Percentiles rank a stretch among this genome's conserved stretches.
Conservation (phyloP, 2,113 vertebrate species). For the Osmerus mordax region DNA sequence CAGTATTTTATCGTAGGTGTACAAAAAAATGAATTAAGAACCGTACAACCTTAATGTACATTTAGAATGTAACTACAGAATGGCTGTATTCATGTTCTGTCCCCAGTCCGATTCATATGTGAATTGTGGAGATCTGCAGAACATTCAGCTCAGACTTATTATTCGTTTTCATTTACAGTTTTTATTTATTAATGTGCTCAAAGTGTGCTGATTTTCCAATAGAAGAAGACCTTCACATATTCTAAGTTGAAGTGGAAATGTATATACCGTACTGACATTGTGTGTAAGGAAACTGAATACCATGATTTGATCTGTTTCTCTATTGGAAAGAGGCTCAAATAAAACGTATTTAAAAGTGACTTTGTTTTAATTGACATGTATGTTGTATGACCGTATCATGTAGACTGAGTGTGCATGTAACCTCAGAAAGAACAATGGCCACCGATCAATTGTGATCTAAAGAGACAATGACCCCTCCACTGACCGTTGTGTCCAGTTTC, state of each 20-base stretch:
- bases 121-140: not conserved
- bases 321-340: too few species aligned
- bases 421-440: too few species aligned
- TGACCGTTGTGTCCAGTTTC: too few species aligned
- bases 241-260: slow-evolving; percentile 12
- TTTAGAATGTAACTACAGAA: not conserved
- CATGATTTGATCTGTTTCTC: slow-evolving; percentile 33
- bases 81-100: slow-evolving; percentile 5
- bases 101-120: not conserved
- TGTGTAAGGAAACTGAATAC: slow-evolving; percentile 15
- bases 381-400: too few species aligned
- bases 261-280: slow-evolving; percentile 30
- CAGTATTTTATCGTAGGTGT: not conserved
- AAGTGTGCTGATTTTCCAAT: slow-evolving; percentile 23
- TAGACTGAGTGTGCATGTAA: too few species aligned
- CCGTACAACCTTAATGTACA: not conserved
- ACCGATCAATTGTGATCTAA: too few species aligned
- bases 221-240: not conserved
- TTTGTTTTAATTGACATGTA: too few species aligned
- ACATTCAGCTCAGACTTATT: too few species aligned
- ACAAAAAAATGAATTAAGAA: not conserved
- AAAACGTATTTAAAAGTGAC: too few species aligned
- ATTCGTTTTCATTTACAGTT: not conserved
- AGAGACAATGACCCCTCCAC: too few species aligned
- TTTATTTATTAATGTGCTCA: slow-evolving; percentile 64